phyloP scores from a whole-genome alignment of 2,797 vertebrate genomes.

The Periophthalmus magnuspinnatus region DNA sequence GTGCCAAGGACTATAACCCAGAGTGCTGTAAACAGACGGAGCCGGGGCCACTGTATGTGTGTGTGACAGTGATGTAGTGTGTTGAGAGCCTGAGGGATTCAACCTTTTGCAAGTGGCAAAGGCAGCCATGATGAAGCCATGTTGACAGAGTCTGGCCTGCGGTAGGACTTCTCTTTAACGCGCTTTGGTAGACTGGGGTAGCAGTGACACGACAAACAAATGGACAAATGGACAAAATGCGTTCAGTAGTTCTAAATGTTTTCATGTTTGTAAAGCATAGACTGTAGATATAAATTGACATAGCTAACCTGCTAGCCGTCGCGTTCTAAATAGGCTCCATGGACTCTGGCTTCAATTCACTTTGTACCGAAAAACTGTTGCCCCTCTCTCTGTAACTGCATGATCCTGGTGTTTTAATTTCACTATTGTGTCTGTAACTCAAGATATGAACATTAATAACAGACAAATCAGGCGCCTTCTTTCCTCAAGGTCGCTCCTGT shows the following conservation, averaged over 20 bases:
- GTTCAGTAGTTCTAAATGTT: background rate
- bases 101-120: constrained; percentile 76
- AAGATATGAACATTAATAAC: no score
- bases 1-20: constrained; percentile 37
- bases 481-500: no score
- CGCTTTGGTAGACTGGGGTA: constrained; percentile 39
- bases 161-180: constrained; percentile 56
- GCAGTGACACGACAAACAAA: constrained; percentile 20
- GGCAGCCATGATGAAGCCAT: constrained; percentile 73
- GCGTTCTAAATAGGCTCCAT: no score
- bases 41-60: constrained; percentile 11
- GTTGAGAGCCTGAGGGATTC: constrained; percentile 54
- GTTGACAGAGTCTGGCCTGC: constrained; percentile 64
- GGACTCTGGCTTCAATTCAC: no score
- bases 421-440: no score
- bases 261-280: no score
- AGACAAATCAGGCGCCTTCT: no score
- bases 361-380: no score
- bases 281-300: no score
- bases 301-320: no score
- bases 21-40: constrained; percentile 42
- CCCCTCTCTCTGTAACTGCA: no score
- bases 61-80: constrained; percentile 53
- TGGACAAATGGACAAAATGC: background rate
- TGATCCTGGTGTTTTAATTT: no score